Evolutionary conservation across 2,888 invertebrate species (phyloP).

Genomic region (Melolontha melolontha): DNA sequence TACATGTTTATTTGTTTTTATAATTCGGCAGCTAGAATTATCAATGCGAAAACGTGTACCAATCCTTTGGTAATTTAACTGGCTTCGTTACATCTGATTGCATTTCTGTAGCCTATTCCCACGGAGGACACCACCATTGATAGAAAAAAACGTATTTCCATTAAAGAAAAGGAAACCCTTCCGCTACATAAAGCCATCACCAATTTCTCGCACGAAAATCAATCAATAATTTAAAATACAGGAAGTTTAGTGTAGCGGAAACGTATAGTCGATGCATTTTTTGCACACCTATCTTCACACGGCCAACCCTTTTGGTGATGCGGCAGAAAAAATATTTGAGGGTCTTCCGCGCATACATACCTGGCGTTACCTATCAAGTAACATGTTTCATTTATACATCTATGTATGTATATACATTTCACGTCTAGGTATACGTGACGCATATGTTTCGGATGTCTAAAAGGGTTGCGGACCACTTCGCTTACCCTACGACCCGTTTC

Average conservation of each 20-base stretch:
- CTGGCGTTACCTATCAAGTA: constrained; percentile 11
- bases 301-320: constrained; percentile 52
- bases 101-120: too few relatives aligned
- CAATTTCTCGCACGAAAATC: constrained; percentile 51
- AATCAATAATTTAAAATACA: constrained; percentile 58
- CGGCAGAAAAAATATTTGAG: not conserved
- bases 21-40: too few relatives aligned
- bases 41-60: too few relatives aligned
- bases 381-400: constrained; percentile 15
- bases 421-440: constrained; percentile 52
- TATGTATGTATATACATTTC: constrained; percentile 45
- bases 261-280: constrained; percentile 50
- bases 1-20: too few relatives aligned
- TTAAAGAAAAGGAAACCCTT: constrained; percentile 48
- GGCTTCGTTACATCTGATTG: too few relatives aligned
- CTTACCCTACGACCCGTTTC: constrained; percentile 48
- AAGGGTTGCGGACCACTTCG: constrained; percentile 58
- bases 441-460: constrained; percentile 54
- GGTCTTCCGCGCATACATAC: constrained; percentile 10
- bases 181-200: constrained; percentile 56
- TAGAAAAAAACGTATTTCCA: not conserved
- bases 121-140: too few relatives aligned
- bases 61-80: too few relatives aligned
- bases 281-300: constrained; percentile 52
- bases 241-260: constrained; percentile 60